Percentiles rank a stretch among this genome's conserved stretches.
Conservation (phyloP, 2,113 vertebrate genomes). For the Cryptoleucopteryx plumbea region DNA sequence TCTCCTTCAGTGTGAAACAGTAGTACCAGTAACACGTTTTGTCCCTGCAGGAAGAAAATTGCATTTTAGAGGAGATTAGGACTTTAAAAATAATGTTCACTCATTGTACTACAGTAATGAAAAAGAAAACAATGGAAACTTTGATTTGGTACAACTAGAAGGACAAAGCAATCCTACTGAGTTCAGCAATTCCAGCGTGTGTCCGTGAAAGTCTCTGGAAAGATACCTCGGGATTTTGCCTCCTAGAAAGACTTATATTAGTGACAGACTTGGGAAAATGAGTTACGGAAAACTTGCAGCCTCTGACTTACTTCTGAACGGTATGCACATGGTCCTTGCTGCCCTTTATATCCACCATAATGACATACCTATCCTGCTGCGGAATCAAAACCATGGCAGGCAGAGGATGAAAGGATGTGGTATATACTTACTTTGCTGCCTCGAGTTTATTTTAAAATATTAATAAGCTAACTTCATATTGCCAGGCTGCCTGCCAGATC, state of each 20-base stretch:
- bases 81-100: not conserved
- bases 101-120: not conserved
- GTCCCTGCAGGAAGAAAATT: constrained; percentile 6
- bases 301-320: not conserved
- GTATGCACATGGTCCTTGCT: not conserved
- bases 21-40: not conserved
- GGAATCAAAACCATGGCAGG: not conserved
- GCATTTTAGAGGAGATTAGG: not conserved
- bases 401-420: not conserved
- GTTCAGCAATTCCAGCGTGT: not conserved
- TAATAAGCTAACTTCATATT: not conserved
- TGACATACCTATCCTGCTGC: not conserved
- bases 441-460: constrained; percentile 13
- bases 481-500: not conserved
- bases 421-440: not conserved
- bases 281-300: not conserved
- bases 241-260: not conserved
- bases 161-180: not conserved
- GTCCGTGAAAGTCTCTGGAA: not conserved
- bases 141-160: not conserved
- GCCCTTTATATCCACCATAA: not conserved
- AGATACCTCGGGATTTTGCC: not conserved
- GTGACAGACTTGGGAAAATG: not conserved
- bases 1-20: not conserved
- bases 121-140: not conserved